These are phyloP conservation scores for Potamarius usumacintae DNA, from an alignment of 2,113 vertebrate species.

Conservation along the genomic window DNA sequence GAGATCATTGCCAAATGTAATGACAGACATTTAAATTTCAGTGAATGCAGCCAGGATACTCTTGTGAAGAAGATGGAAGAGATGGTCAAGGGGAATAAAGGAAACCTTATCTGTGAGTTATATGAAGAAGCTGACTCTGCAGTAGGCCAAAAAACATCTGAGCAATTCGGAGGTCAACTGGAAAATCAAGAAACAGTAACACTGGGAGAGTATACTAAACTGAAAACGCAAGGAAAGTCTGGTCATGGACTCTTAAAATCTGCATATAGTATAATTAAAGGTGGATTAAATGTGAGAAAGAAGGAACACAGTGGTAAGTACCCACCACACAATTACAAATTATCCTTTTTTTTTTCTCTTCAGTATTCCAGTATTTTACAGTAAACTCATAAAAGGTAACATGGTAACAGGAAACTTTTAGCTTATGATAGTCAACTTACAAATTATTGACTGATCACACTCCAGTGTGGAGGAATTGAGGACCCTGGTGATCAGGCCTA, in stretches of 20 bases:
- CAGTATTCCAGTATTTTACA: too few species aligned
- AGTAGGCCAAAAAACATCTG: not conserved
- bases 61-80: not conserved
- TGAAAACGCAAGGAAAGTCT: not conserved
- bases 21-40: not conserved
- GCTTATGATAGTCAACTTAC: not conserved
- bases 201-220: not conserved
- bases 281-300: not conserved
- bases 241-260: not conserved
- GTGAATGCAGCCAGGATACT: not conserved
- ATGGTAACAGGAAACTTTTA: not conserved
- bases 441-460: not conserved
- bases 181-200: not conserved
- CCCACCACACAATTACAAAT: not conserved
- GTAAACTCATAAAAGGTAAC: not conserved
- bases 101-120: not conserved
- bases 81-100: not conserved
- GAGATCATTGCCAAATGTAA: not conserved
- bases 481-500: too few species aligned
- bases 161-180: not conserved
- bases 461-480: not conserved
- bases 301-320: not conserved
- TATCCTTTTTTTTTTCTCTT: not conserved
- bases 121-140: not conserved
- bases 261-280: accelerated